Evolutionary conservation across 2,888 invertebrate species (phyloP), one percentile per base, ranked within the genome.

Genomic region (Hypena proboscidalis): DNA sequence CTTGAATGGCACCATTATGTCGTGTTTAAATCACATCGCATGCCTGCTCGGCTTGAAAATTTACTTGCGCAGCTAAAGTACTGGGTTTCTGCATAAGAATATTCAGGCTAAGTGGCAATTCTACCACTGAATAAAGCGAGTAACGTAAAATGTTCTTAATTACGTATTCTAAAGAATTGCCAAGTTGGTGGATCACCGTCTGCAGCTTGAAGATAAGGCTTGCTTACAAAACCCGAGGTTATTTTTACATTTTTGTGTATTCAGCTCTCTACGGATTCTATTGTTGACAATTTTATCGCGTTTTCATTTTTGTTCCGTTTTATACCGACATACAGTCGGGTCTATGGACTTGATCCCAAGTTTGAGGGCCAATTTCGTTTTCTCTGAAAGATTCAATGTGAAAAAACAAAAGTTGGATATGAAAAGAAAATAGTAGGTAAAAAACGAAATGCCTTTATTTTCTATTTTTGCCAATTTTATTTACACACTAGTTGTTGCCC

Each of bases 141-240:
- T 10, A 15, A 46, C 49, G 49, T 39, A 34, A 39, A 52, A 58
- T 56, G 43, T 53, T 43, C 39, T 20, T 58, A 42, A 57, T 57
- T 53, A 56, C 53, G 35, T 56, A 58, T 52, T 58, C 54, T 56
- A 55, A 59, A 56, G 58, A 68, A 63, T 60, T 56, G 61, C 62
- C 58, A 65, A 67, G 69, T 61, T 60, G 39, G 67, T 62, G 59
- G 73, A 77, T 78, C 67, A 68, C 65, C 67, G 78, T 67, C 81
- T 83, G 84, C 63, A 48, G 61, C 57, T 53, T 49, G 62, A 66
- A 67, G 85, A 85, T 85, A 85, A 82, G 74, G 65, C 59, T 70
- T 80, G 78, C 83, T 82, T 78, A 80, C 77, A 74, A 70, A 70
- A 56, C 52, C 50, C 42, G 48, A 60, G 64, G 67, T 72, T 75